Percentiles rank a stretch among this genome's conserved stretches.
Evolutionary conservation across 2,113 vertebrate genomes (phyloP).

Genomic region (Spheniscus mendiculus): DNA sequence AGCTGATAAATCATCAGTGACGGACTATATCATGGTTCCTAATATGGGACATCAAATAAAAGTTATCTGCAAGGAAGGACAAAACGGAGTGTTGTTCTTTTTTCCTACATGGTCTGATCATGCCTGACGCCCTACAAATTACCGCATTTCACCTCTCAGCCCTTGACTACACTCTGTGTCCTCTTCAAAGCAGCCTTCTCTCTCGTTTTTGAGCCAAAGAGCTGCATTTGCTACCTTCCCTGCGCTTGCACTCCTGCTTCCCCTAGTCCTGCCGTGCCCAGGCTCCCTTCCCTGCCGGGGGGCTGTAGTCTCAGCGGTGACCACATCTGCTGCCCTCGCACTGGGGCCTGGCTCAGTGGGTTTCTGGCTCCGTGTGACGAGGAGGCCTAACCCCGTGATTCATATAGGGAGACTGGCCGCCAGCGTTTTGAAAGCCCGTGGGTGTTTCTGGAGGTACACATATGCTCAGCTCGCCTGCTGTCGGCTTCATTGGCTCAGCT

Average conservation of each 20-base stretch:
- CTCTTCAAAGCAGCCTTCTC: neutral
- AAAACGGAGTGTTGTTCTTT: neutral
- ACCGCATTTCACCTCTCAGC: neutral
- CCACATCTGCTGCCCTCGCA: neutral
- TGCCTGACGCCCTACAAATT: neutral
- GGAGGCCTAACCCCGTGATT: neutral
- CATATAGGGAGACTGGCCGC: neutral
- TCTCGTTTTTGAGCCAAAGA: neutral
- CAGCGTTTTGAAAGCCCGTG: neutral
- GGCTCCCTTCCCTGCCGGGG: fast-evolving
- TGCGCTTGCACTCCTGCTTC: neutral
- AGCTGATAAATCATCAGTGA: neutral
- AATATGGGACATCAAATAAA: neutral
- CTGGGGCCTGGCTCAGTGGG: neutral
- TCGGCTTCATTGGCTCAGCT: neutral
- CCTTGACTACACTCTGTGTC: neutral
- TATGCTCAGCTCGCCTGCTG: neutral
- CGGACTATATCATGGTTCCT: neutral
- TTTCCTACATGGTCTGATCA: neutral
- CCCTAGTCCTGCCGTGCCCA: fast-evolving
- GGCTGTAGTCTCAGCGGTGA: neutral
- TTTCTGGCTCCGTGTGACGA: neutral
- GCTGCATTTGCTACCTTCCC: neutral
- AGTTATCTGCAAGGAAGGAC: neutral
- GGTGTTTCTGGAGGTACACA: neutral